These are phyloP conservation scores for Brenthis daphne DNA, from an alignment of 2,888 invertebrate species.

Conservation along the genomic window DNA sequence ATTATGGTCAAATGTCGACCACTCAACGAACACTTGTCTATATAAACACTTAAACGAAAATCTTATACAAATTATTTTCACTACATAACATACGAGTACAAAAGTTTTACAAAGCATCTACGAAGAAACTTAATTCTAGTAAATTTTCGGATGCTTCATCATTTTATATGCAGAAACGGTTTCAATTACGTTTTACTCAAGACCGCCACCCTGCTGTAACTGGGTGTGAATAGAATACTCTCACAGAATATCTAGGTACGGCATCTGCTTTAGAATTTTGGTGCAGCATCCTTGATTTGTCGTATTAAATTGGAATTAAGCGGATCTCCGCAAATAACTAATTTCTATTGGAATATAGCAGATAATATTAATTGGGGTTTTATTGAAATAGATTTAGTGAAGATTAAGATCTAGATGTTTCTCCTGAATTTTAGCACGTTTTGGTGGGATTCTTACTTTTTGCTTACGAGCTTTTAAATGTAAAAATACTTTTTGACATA, in stretches of 20 bases:
- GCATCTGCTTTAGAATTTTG: slow-evolving; percentile 25
- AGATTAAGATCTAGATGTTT: too few species aligned
- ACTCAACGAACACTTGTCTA: too few species aligned
- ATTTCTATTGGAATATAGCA: too few species aligned
- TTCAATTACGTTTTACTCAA: slow-evolving; percentile 35
- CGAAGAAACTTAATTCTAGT: not conserved
- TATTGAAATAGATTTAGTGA: too few species aligned
- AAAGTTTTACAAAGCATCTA: not conserved
- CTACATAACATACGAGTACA: not conserved
- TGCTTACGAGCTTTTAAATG: too few species aligned
- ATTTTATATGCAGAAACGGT: slow-evolving; percentile 32
- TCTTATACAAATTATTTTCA: not conserved
- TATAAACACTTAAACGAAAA: too few species aligned
- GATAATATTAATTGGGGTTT: too few species aligned
- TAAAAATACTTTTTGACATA: too few species aligned
- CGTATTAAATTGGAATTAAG: slow-evolving; percentile 28
- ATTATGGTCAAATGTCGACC: too few species aligned
- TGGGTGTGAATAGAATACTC: slow-evolving; percentile 26
- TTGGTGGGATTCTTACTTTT: too few species aligned
- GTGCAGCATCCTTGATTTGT: slow-evolving; percentile 30
- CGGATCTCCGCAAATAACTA: too few species aligned
- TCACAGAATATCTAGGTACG: not conserved
- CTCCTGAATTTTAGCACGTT: too few species aligned
- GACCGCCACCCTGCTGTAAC: slow-evolving; percentile 21
- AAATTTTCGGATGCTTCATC: slow-evolving; percentile 21